Conservation (phyloP, 64 coral and sea anemone genomes). For the Anthopleura sola region DNA sequence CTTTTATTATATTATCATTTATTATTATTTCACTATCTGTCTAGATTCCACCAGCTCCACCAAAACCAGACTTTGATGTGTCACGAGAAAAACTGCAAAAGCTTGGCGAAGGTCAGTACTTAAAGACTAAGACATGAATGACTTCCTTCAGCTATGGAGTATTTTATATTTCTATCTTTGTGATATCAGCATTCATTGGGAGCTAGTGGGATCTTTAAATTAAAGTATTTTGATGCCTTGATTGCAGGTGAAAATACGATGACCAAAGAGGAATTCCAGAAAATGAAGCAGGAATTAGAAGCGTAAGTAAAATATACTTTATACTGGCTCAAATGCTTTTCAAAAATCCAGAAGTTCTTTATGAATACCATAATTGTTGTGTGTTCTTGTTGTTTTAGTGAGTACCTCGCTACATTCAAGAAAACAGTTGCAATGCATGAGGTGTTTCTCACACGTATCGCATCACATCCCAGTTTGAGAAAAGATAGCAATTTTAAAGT, state of each 20-base stretch:
- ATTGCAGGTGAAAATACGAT: constrained; percentile 88
- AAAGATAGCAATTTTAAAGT: constrained; percentile 99
- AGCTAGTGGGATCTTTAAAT: no score
- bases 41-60: constrained; percentile 96
- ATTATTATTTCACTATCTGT: neutral
- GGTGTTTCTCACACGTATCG: constrained; percentile 88
- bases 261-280: constrained; percentile 99
- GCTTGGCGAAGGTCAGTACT: constrained; percentile 85
- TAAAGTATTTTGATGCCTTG: neutral
- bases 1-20: neutral
- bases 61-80: constrained; percentile 99
- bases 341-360: no score
- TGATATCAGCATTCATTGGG: no score
- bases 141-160: neutral
- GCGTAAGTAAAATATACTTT: constrained; percentile 54
- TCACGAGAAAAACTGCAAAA: constrained; percentile 98
- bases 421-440: constrained; percentile 99
- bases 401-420: constrained; percentile 98
- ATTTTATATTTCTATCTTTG: no score
- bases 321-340: neutral
- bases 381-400: constrained; percentile 34
- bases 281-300: constrained; percentile 98
- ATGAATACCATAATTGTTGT: neutral
- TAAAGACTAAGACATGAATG: neutral
- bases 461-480: constrained; percentile 86